Percentiles rank a stretch among this genome's conserved stretches.
These are phyloP conservation scores for Carapus acus DNA, from an alignment of 2,797 vertebrate genomes.

Conservation along the genomic window DNA sequence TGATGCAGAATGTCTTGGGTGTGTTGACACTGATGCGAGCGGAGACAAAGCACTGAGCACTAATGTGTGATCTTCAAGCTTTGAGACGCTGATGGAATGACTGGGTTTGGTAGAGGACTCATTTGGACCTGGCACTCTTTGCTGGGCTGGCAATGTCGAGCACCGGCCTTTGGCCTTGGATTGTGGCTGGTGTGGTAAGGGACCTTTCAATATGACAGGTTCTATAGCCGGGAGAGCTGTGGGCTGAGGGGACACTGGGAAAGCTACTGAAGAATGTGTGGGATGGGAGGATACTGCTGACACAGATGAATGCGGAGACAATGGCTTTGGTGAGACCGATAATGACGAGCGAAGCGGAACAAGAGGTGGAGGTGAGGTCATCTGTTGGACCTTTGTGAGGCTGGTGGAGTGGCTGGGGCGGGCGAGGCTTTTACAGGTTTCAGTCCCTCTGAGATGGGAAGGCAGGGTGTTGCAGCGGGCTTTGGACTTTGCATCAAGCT, in stretches of 20 bases:
- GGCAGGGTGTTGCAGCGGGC: constrained; percentile 74
- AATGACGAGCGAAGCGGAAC: constrained; percentile 31
- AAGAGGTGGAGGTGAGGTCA: constrained; percentile 36
- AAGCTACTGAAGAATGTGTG: constrained; percentile 15
- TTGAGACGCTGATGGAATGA: constrained; percentile 69
- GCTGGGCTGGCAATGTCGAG: constrained; percentile 68
- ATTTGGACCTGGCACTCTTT: constrained; percentile 46
- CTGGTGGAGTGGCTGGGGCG: constrained; percentile 71
- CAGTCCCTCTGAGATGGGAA: constrained; percentile 57
- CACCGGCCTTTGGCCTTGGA: constrained; percentile 62
- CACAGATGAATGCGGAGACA: constrained; percentile 13
- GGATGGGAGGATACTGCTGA: constrained; percentile 24
- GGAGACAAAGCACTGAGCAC: too few species aligned
- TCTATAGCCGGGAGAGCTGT: constrained; percentile 37
- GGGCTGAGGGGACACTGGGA: constrained; percentile 18
- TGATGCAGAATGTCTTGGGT: constrained; percentile 14
- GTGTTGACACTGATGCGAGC: constrained; percentile 12
- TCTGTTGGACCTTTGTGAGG: constrained; percentile 63
- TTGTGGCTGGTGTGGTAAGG: constrained; percentile 52
- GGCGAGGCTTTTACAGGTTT: constrained; percentile 56
- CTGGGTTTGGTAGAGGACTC: constrained; percentile 55
- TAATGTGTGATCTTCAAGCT: constrained; percentile 61
- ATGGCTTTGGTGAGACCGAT: constrained; percentile 22
- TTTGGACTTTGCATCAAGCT: constrained; percentile 54
- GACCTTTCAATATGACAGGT: constrained; percentile 60